Base-by-base conservation (phyloP, 2,797 vertebrate genomes). In the Coluber constrictor region DNA sequence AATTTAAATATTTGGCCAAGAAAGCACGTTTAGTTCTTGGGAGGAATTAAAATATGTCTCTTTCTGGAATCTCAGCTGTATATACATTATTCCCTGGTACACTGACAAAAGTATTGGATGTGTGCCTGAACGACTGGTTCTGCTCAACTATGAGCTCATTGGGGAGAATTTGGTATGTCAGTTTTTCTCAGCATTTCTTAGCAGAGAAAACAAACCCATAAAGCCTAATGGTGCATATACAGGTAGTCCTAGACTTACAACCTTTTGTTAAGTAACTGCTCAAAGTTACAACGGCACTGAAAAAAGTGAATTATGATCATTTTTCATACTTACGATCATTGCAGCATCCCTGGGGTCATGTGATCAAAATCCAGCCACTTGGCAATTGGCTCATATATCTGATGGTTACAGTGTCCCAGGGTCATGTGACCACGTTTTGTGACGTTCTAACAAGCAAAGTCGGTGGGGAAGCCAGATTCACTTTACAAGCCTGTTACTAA, bases 1-100 rank as follows among this genome's bases (percentile, higher is more conserved):
- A 88, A 87, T 95, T 96, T 95, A 94, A 95, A 95, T 95, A 91
- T 23, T 66, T 94, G 79, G 88, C 95, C 94, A 94, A 94, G 94
- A 96, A 96, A 93, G 94, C 89, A 92, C 89, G 56, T 90, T 92
- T 93, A 86, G 8, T 95, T 96, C 91, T 95, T 96, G 88, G 10
- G 16, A 93, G 8, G 18, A 74, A 95, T 92, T 93, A 94, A 94
- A 96, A 55, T 7, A 92, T 90, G 13, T 90, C 15, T 87, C 47
- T 86, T 13, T 92, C 79, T 91, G 86, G 90, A 87, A 91, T 37
- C 0, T 0, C 6, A 2, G 7, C 1, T 27, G 93, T 47, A 83
- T 79, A 60, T 61, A 83, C 79, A 83, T 89, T 47, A 83, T 92
- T n/a, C 56, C 20, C 27, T 92, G 29, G 37, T 87, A 86, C 83